These are phyloP conservation scores for Machaerirhynchus nigripectus DNA, from an alignment of 2,113 vertebrate genomes.

Conservation along the genomic window DNA sequence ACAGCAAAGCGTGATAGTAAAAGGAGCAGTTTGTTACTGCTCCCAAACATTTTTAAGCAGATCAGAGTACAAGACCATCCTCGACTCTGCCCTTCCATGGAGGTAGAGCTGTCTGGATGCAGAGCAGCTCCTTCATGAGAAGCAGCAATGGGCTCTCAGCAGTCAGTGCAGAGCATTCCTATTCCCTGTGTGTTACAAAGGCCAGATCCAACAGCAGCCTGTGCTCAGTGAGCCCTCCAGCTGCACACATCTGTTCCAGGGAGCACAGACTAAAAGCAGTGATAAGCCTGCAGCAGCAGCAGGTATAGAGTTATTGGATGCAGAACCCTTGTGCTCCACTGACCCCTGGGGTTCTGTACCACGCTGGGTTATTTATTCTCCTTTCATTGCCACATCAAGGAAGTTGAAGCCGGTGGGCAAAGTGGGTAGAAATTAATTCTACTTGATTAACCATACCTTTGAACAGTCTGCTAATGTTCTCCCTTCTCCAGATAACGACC, in stretches of 20 bases:
- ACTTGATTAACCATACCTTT: background rate
- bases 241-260: background rate
- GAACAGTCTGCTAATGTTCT: background rate
- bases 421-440: background rate
- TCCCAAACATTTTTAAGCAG: background rate
- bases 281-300: background rate
- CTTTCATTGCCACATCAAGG: background rate
- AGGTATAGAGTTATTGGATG: background rate
- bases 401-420: background rate
- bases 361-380: background rate
- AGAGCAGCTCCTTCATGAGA: background rate
- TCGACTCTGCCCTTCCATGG: background rate
- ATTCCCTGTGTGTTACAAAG: background rate
- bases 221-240: background rate
- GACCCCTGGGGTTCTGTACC: background rate
- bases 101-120: background rate
- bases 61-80: background rate
- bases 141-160: background rate
- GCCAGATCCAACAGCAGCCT: background rate
- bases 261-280: background rate
- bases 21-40: background rate
- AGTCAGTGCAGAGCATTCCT: background rate
- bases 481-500: background rate
- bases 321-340: background rate
- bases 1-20: accelerated